phyloP scores from a whole-genome alignment of 2,888 invertebrate species.

The Tricholauxania praeusta region DNA sequence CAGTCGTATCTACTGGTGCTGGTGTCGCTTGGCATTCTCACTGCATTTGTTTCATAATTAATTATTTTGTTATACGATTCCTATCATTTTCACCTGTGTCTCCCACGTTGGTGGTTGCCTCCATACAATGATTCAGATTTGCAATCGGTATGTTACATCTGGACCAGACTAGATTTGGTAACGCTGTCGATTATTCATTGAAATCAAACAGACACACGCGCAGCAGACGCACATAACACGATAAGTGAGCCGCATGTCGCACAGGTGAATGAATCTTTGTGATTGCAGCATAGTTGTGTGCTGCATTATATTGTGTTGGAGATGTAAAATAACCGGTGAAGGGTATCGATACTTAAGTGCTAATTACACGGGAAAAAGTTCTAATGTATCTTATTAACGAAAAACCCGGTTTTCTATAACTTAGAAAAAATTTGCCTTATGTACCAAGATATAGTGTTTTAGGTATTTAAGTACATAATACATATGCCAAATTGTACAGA shows the following conservation, averaged over 20 bases:
- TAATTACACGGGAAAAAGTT: no score
- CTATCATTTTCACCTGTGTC: constrained; percentile 16
- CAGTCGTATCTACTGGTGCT: background rate
- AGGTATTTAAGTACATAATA: no score
- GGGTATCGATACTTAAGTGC: no score
- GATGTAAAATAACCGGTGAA: no score
- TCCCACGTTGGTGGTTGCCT: background rate
- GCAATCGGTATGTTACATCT: no score
- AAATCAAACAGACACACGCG: constrained; percentile 1
- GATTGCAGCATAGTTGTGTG: constrained; percentile 5
- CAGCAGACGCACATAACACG: background rate
- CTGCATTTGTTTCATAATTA: constrained; percentile 25
- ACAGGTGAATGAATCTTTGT: constrained; percentile 31
- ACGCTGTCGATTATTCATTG: background rate
- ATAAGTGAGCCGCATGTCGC: constrained; percentile 1
- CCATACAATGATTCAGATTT: background rate
- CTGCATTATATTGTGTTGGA: no score
- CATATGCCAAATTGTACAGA: no score
- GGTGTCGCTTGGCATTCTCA: background rate
- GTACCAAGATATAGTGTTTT: no score
- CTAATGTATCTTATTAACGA: no score
- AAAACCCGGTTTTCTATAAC: no score
- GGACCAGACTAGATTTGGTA: constrained; percentile 2
- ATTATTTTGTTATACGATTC: constrained; percentile 30
- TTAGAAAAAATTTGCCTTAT: no score